phyloP scores from a whole-genome alignment of 2,113 vertebrate species.

The Cynoglossus semilaevis region DNA sequence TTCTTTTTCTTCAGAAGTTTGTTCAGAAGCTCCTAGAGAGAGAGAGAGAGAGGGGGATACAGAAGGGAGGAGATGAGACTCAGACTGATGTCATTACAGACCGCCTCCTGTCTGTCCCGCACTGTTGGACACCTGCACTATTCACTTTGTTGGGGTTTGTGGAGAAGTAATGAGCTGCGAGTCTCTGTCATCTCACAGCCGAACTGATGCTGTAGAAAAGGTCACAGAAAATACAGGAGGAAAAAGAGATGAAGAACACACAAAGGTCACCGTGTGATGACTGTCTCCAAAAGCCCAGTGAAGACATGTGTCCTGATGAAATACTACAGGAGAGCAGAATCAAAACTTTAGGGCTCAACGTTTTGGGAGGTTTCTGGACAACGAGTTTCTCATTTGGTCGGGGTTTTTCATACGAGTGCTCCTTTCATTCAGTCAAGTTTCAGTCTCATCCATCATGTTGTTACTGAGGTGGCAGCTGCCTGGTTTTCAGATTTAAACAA shows the following conservation, averaged over 20 bases:
- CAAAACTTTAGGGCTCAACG: too few species aligned
- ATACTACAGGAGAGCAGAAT: too few species aligned
- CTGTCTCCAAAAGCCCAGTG: not conserved
- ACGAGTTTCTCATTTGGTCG: too few species aligned
- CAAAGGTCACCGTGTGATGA: not conserved
- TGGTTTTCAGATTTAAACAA: too few species aligned
- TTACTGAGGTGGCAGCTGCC: too few species aligned
- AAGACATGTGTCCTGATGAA: too few species aligned
- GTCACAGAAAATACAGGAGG: constrained; percentile 2
- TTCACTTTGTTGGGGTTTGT: constrained; percentile 31
- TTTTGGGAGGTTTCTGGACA: too few species aligned
- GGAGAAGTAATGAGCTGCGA: constrained; percentile 21
- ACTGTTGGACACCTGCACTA: constrained; percentile 6
- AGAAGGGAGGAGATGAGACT: constrained; percentile 20
- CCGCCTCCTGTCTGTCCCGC: not conserved
- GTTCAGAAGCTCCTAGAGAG: constrained; percentile 13
- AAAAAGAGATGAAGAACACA: not conserved
- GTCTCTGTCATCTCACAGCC: not conserved
- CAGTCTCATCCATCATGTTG: too few species aligned
- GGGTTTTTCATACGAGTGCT: too few species aligned
- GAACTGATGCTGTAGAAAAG: not conserved
- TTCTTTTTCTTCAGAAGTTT: not conserved
- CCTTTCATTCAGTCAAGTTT: too few species aligned
- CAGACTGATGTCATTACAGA: constrained; percentile 7
- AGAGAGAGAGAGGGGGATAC: constrained; percentile 17